Evolutionary conservation across 2,113 vertebrate genomes (phyloP).

Genomic region (Panthera uncia): DNA sequence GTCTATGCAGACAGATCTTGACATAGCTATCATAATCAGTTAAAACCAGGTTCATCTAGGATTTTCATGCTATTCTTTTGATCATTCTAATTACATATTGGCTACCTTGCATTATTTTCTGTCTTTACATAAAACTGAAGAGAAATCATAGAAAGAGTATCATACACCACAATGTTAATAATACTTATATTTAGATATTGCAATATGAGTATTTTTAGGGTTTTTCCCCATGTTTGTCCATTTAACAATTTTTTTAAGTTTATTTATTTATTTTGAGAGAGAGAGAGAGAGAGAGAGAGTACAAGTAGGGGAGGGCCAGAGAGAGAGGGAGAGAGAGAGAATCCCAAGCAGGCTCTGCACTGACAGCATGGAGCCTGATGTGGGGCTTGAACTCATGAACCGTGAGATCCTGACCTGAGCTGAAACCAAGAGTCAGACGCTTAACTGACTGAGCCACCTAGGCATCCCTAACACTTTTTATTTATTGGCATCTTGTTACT

Average conservation of each 20-base stretch:
- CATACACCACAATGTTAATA: not conserved
- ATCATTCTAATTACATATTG: not conserved
- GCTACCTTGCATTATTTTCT: not conserved
- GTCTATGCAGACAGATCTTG: not conserved
- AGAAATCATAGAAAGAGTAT: not conserved
- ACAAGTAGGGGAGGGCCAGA: too few species aligned
- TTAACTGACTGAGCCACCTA: too few species aligned
- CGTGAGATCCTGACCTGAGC: too few species aligned
- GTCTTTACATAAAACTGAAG: not conserved
- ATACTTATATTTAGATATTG: not conserved
- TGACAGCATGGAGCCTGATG: too few species aligned
- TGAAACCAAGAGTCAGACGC: too few species aligned
- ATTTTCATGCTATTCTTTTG: not conserved
- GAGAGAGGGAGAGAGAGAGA: too few species aligned
- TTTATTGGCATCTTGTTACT: not conserved
- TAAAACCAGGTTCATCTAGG: not conserved
- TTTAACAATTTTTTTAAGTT: not conserved
- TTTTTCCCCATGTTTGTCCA: not conserved
- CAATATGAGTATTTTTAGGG: not conserved
- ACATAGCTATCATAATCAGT: not conserved
- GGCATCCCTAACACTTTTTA: not conserved
- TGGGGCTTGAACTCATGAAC: too few species aligned
- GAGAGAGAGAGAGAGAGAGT: too few species aligned
- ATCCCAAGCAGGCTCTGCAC: too few species aligned
- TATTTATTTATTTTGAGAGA: too few species aligned